A percentile compares a stretch with the other conserved stretches of the same genome.
phyloP scores from a whole-genome alignment of 2,113 vertebrate genomes.

The Mustelus asterias region DNA sequence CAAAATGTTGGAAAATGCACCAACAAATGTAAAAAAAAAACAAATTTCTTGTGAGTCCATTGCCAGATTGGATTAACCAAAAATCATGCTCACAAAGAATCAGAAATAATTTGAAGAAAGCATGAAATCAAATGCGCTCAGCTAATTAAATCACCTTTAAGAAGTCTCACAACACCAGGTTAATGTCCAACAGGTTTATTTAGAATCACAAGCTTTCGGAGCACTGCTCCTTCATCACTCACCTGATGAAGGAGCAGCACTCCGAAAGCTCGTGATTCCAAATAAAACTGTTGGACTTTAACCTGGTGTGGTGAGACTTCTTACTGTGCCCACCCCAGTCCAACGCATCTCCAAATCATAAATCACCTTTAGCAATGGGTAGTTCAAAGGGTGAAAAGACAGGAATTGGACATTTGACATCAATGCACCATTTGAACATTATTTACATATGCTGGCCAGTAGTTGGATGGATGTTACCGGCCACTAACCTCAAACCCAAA shows the following conservation, averaged over 20 bases:
- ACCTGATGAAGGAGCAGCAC: too few relatives aligned
- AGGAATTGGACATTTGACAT: not conserved
- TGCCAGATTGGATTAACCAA: not conserved
- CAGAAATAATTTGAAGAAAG: not conserved
- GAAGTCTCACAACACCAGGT: too few relatives aligned
- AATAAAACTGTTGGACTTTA: too few relatives aligned
- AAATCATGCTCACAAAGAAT: not conserved
- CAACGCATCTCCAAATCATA: not conserved
- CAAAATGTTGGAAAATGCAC: not conserved
- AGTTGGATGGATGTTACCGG: not conserved
- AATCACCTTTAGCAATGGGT: not conserved
- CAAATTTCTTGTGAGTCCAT: not conserved
- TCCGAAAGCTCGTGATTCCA: too few relatives aligned
- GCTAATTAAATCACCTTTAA: not conserved
- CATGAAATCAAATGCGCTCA: not conserved
- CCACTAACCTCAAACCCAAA: not conserved
- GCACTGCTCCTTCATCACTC: too few relatives aligned
- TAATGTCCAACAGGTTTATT: too few relatives aligned
- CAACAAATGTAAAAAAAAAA: not conserved
- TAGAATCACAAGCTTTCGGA: too few relatives aligned
- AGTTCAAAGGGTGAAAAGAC: not conserved
- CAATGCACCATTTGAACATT: not conserved
- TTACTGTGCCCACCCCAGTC: too few relatives aligned
- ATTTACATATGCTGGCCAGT: not conserved
- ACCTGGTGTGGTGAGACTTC: too few relatives aligned